Conservation (phyloP, 2,888 invertebrate genomes). For the Mythimna pallens region DNA sequence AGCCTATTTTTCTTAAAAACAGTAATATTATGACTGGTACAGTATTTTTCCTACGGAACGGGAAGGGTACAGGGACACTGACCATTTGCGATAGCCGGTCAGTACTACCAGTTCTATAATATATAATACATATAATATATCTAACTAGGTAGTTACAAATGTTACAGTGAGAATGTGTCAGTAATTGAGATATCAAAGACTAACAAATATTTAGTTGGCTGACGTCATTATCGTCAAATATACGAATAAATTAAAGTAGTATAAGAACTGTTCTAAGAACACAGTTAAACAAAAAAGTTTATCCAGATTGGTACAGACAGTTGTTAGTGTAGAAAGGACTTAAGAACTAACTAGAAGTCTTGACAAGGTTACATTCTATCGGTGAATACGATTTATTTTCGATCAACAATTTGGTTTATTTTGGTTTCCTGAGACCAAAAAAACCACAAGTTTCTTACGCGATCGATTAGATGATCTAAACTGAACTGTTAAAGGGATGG, state of each 20-base stretch:
- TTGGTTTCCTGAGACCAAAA: too few species aligned
- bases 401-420: neutral
- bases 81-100: conserved; percentile 20
- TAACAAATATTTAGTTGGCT: neutral
- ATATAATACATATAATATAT: neutral
- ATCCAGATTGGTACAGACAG: too few species aligned
- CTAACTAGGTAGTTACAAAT: neutral
- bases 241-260: too few species aligned
- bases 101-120: neutral
- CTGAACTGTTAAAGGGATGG: too few species aligned
- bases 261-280: too few species aligned
- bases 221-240: too few species aligned
- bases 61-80: neutral
- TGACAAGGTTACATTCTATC: neutral
- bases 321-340: neutral
- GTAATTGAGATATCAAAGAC: neutral
- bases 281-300: too few species aligned
- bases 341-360: neutral
- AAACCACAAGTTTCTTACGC: too few species aligned
- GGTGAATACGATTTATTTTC: neutral
- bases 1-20: neutral
- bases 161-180: neutral
- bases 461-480: too few species aligned
- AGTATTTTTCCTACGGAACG: conserved; percentile 32
- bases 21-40: neutral